Base-by-base conservation (phyloP, 2,888 invertebrate species). In the Lottia scabra region DNA sequence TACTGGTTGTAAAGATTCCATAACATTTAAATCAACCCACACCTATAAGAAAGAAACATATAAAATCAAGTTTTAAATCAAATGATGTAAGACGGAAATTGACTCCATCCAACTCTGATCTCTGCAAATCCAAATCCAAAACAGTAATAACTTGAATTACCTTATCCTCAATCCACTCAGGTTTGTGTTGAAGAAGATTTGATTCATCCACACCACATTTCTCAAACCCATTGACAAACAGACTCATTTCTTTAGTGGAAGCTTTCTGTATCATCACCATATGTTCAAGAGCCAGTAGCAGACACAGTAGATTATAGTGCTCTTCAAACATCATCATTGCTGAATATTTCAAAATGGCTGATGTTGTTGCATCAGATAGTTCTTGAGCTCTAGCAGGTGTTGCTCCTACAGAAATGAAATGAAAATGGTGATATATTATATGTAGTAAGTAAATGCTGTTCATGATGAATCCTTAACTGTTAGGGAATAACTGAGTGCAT, bases 221-320 rank as follows among this genome's bases (percentile, higher is more conserved):
- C 66, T 86, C 84, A 72, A 88, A 84, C 23, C 87, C 88, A 74
- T 87, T 87, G 38, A 89, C 81, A 78, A 88, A 89, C 46, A 88
- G 75, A 45, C 83, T 84, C 15, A 87, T 78, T 70, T 89, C 89
- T 75, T 85, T 83, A 64, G 75, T 79, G 43, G 85, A 84, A 16
- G 87, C 83, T 64, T 85, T 82, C 63, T 81, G 78, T n/a, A 74
- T 73, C 68, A 84, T 76, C 44, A 83, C 74, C 75, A 88, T 78
- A 30, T 84, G 80, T 77, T 89, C 88, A 65, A 89, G 75, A n/a
- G 87, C 79, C 10, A 87, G 80, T 16, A 88, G 82, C 56, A 88
- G 78, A 66, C 83, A 81, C 65, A 88, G 83, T 68, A 88, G 73
- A 62, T 79, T 78, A 69, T 81, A 81, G 74, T 89, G 87, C 45